Evolutionary conservation across 2,888 invertebrate species (phyloP).

Genomic region (Allygus modestus): DNA sequence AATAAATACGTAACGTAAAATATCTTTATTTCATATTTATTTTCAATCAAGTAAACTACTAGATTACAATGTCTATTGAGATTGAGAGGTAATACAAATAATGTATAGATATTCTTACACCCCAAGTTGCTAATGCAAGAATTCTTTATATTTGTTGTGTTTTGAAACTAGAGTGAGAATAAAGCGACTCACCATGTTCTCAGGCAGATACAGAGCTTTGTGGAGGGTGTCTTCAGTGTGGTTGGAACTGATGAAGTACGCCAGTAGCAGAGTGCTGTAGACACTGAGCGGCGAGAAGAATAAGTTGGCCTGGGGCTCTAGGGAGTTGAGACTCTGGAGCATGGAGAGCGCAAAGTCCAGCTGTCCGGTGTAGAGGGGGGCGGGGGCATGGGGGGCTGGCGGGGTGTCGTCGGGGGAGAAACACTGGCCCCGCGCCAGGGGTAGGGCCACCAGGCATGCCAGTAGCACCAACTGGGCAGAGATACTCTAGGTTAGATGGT

Average conservation of each 20-base stretch:
- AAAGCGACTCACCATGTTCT: slow-evolving; percentile 77
- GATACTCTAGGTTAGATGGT: too few species aligned
- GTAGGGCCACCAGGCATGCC: slow-evolving; percentile 6
- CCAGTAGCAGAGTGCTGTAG: slow-evolving; percentile 86
- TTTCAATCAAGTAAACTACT: too few species aligned
- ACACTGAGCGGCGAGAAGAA: slow-evolving; percentile 94
- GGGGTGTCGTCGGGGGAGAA: slow-evolving; percentile 75
- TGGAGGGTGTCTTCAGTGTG: slow-evolving; percentile 83
- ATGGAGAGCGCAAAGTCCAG: slow-evolving; percentile 84
- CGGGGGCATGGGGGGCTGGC: slow-evolving; percentile 71
- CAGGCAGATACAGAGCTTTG: slow-evolving; percentile 80
- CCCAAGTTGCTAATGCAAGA: too few species aligned
- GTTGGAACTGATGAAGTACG: slow-evolving; percentile 86
- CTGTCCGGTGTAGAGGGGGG: slow-evolving; percentile 79
- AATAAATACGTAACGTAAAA: too few species aligned
- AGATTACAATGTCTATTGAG: too few species aligned
- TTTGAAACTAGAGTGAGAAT: too few species aligned
- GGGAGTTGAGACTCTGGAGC: slow-evolving; percentile 81
- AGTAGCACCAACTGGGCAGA: not conserved
- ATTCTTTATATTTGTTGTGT: too few species aligned
- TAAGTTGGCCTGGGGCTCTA: slow-evolving; percentile 84
- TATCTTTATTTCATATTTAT: too few species aligned
- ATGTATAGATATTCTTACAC: too few species aligned
- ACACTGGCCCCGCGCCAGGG: slow-evolving; percentile 74
- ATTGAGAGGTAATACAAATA: too few species aligned